Evolutionary conservation across 2,797 vertebrate species (phyloP), one percentile per base, ranked within the genome.

Genomic region (Discoglossus pictus): DNA sequence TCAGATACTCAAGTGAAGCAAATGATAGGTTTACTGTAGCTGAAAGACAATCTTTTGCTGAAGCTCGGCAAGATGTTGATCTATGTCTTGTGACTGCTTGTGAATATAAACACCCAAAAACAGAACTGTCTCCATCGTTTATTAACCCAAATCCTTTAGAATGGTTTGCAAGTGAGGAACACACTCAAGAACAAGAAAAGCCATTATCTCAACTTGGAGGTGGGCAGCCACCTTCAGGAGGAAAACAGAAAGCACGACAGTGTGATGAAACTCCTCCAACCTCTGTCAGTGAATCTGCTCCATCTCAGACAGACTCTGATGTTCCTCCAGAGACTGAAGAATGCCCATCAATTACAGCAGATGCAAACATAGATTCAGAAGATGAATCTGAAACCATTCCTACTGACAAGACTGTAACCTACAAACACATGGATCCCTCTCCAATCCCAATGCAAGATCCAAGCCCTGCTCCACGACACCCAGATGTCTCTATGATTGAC

Each of bases 311-410:
- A 0, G 97, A 99, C 80, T 98, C 97, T 0, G 97, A 99, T 77
- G 95, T 99, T 12, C 97, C 96, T 7, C 97, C 97, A 0, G 97
- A 96, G 51, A 98, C 97, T 0, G 96, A 99, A 70, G 97, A 98
- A 73, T 99, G 97, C 42, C 97, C 97, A 53, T 99, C 97, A 55
- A 99, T 99, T 78, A 99, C 97, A 73, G 96, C 97, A 16, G 97
- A 99, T 78, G 97, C 95, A 64, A 98, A 98, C 74, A 98, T 99
- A 48, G 97, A 99, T 80, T 99, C 97, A 0, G 97, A 99, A 79
- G 97, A 99, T 18, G 97, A 99, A 68, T 98, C 97, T 0, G 97
- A 99, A 85, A 99, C 97, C 54, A 90, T 99, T 63, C 97, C 97
- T 0, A 97, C 95, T 0, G 97, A 99, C 84, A 96, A 93, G 83